Evolutionary conservation across 1,140 invertebrate species (phyloP).

Genomic region (Eurosta solidaginis): DNA sequence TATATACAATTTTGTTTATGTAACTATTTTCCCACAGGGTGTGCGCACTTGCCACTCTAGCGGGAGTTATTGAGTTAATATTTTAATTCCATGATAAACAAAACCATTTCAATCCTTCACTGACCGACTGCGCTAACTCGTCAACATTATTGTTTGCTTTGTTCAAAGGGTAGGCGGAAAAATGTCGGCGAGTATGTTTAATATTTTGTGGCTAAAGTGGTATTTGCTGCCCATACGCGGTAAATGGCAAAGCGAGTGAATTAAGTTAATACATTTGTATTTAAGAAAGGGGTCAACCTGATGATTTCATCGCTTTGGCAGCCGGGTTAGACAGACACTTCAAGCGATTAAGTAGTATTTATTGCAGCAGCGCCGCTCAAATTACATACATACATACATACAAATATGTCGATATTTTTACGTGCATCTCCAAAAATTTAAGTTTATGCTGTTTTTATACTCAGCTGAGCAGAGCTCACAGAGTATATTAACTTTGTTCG

Average conservation of each 20-base stretch:
- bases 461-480: too few species aligned
- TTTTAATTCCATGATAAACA: not conserved
- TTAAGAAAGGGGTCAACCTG: not conserved
- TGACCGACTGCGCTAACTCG: not conserved
- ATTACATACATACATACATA: not conserved
- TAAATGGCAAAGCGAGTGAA: not conserved
- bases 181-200: not conserved
- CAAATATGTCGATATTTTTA: not conserved
- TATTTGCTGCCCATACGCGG: not conserved
- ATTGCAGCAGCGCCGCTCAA: too few species aligned
- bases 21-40: too few species aligned
- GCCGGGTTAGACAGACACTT: not conserved
- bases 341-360: not conserved
- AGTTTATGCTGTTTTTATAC: too few species aligned
- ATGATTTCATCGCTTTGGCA: not conserved
- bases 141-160: not conserved
- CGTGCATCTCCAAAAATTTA: not conserved
- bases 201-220: not conserved
- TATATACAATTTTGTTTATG: too few species aligned
- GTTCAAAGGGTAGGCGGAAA: not conserved
- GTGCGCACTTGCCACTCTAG: not conserved
- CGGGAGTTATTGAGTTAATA: not conserved
- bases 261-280: not conserved
- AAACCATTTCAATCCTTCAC: not conserved
- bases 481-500: too few species aligned